Percentiles rank a stretch among this genome's conserved stretches.
Evolutionary conservation across 2,888 invertebrate genomes (phyloP).

Genomic region (Arrhopalites spinosus): DNA sequence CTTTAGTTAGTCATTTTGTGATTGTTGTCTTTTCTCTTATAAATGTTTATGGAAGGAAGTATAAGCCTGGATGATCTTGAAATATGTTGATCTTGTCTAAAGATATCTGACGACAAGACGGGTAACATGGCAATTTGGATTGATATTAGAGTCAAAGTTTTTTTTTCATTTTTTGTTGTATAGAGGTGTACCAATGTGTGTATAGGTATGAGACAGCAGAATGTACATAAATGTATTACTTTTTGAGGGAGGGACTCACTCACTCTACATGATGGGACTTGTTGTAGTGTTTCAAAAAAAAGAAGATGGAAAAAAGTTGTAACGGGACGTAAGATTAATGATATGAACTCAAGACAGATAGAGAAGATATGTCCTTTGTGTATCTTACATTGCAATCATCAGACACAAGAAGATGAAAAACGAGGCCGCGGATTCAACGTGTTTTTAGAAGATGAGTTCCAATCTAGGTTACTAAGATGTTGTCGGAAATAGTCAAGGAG

Average conservation of each 20-base stretch:
- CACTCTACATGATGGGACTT: not conserved
- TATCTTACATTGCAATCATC: slow-evolving; percentile 22
- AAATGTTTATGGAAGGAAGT: too few species aligned
- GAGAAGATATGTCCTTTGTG: slow-evolving; percentile 22
- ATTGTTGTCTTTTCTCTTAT: too few species aligned
- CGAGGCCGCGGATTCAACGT: slow-evolving; percentile 13
- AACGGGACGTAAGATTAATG: slow-evolving; percentile 27
- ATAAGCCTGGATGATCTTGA: too few species aligned
- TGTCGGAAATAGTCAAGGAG: slow-evolving; percentile 40
- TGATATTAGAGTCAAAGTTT: not conserved
- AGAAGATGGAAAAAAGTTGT: slow-evolving; percentile 2
- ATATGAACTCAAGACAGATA: slow-evolving; percentile 24
- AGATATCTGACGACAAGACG: slow-evolving; percentile 5
- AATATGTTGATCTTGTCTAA: not conserved
- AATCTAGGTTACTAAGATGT: slow-evolving; percentile 40
- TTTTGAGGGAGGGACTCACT: not conserved
- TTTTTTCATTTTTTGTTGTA: not conserved
- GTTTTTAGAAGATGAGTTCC: slow-evolving; percentile 13
- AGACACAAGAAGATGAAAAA: slow-evolving; percentile 18
- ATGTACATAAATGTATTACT: not conserved
- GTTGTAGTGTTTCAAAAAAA: too few species aligned
- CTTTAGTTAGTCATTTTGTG: too few species aligned
- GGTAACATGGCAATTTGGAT: slow-evolving; percentile 10
- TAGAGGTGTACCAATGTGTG: not conserved
- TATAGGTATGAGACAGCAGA: not conserved